A percentile compares a stretch with the other conserved stretches of the same genome.
phyloP scores from a whole-genome alignment of 1,140 invertebrate genomes.

The Gonatopus flavifemur region DNA sequence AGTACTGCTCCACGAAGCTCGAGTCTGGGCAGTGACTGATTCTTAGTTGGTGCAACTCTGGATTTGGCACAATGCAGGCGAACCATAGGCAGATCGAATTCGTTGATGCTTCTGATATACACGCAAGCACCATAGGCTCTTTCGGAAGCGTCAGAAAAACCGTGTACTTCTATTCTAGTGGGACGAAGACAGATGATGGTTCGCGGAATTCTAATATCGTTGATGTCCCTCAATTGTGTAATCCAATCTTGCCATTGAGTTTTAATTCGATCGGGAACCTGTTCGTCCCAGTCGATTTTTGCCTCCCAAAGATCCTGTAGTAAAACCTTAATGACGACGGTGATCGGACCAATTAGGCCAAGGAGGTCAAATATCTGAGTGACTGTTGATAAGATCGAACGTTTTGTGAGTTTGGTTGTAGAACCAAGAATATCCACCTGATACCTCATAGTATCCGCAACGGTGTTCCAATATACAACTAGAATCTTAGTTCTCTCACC shows the following conservation, averaged over 20 bases:
- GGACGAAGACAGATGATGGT: conserved; percentile 18
- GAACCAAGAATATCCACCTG: conserved; percentile 8
- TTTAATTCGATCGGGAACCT: neutral
- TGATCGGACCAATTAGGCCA: conserved; percentile 1
- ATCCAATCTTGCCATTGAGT: conserved; percentile 7
- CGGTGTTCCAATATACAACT: neutral
- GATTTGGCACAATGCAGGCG: no score
- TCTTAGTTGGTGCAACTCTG: no score
- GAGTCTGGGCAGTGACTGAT: no score
- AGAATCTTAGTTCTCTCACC: neutral
- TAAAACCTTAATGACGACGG: conserved; percentile 1
- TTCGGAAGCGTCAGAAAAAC: conserved; percentile 9
- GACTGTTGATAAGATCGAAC: conserved; percentile 29
- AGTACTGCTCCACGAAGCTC: no score
- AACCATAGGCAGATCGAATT: no score
- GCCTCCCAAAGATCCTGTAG: conserved; percentile 11
- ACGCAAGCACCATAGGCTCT: conserved; percentile 3
- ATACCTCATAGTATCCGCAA: conserved; percentile 10
- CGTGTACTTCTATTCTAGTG: conserved; percentile 12
- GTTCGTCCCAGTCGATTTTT: conserved; percentile 7
- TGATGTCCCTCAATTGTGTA: neutral
- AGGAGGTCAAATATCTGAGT: conserved; percentile 33
- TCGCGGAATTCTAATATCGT: conserved; percentile 16
- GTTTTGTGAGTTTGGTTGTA: conserved; percentile 27
- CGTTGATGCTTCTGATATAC: conserved; percentile 13